Conservation (phyloP, 2,797 vertebrate genomes). For the Parambassis ranga region DNA sequence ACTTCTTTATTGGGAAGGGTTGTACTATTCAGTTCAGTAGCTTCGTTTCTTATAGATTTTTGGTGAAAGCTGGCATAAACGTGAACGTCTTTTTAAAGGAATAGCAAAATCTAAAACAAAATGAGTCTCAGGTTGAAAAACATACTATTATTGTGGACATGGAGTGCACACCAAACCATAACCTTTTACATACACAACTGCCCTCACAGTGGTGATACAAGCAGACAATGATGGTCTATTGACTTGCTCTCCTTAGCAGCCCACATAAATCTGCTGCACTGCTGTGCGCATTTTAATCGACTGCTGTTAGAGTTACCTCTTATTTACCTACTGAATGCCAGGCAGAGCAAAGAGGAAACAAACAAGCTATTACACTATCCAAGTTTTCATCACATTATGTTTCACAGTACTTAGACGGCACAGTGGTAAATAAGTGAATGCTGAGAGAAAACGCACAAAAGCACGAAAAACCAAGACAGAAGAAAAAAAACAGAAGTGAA, state of each 20-base stretch:
- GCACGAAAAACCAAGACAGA: not conserved
- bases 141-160: not conserved
- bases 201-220: not conserved
- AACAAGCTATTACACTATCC: conserved; percentile 70
- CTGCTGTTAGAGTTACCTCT: conserved; percentile 58
- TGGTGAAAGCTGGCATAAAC: not conserved
- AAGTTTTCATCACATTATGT: conserved; percentile 66
- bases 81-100: not conserved
- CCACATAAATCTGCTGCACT: conserved; percentile 48
- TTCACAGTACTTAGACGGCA: conserved; percentile 43
- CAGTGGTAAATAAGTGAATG: conserved; percentile 24
- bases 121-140: not conserved
- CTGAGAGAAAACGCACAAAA: conserved; percentile 36
- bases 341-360: conserved; percentile 45
- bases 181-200: not conserved
- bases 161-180: not conserved
- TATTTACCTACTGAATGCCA: conserved; percentile 62
- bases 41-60: not conserved
- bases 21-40: no score
- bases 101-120: not conserved
- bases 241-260: conserved; percentile 41
- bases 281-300: conserved; percentile 61
- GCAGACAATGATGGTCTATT: conserved; percentile 31
- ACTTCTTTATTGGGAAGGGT: not conserved
- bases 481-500: not conserved